Percentiles rank a stretch among this genome's conserved stretches.
phyloP scores from a whole-genome alignment of 2,797 vertebrate species.

The Lepus oiostolus region DNA sequence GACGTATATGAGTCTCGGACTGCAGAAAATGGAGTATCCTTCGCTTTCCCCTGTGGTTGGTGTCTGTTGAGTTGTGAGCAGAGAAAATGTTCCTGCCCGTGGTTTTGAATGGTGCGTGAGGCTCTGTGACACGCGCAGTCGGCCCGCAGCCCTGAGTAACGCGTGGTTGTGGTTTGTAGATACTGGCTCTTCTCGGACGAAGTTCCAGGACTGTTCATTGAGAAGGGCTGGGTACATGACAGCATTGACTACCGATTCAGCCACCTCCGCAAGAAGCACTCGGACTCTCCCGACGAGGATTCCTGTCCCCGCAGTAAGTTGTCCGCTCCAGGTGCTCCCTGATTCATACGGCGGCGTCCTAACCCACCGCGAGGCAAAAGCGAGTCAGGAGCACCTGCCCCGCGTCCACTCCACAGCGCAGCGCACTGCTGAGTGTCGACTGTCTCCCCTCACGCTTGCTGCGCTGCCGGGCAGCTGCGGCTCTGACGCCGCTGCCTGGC shows the following conservation, averaged over 20 bases:
- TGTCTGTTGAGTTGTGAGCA: constrained; percentile 1
- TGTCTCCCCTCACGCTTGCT: background rate
- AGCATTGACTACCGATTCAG: constrained; percentile 95
- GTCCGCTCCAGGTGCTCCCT: background rate
- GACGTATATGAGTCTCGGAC: background rate
- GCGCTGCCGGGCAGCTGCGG: background rate
- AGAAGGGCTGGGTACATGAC: constrained; percentile 98
- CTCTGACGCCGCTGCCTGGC: background rate
- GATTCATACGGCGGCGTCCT: background rate
- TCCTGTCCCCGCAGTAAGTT: constrained; percentile 80
- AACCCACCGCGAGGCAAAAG: background rate
- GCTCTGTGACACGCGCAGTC: background rate
- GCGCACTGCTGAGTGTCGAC: background rate
- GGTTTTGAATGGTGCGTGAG: background rate
- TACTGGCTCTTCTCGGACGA: constrained; percentile 99
- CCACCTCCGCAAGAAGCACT: constrained; percentile 89
- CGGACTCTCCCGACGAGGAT: constrained; percentile 73
- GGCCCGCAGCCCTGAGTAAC: background rate
- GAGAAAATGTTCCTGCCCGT: background rate
- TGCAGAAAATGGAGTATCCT: background rate
- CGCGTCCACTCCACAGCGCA: background rate
- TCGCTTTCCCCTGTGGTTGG: background rate
- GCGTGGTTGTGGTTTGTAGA: constrained; percentile 86
- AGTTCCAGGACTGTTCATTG: constrained; percentile 97
- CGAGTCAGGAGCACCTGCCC: no score